Percentiles rank a stretch among this genome's conserved stretches.
Conservation (phyloP, 2,797 vertebrate genomes). For the Spatula clypeata region DNA sequence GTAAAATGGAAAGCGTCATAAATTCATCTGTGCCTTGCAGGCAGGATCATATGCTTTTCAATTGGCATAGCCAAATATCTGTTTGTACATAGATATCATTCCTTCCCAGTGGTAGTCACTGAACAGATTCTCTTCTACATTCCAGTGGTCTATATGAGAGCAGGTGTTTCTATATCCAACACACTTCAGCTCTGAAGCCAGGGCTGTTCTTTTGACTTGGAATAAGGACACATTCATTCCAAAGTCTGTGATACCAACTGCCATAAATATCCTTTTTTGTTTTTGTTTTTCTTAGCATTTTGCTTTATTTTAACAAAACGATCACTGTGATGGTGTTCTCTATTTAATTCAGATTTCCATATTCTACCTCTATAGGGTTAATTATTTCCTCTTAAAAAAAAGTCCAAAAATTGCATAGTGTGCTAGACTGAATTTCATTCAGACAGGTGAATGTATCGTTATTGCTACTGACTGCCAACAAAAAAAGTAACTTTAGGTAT, state of each 20-base stretch:
- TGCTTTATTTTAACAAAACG: neutral
- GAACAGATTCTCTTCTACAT: slow-evolving; percentile 67
- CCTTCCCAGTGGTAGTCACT: slow-evolving; percentile 63
- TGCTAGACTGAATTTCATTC: neutral
- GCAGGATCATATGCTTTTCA: slow-evolving; percentile 74
- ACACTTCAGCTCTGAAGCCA: slow-evolving; percentile 32
- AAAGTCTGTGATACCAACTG: slow-evolving; percentile 17
- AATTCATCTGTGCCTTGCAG: slow-evolving; percentile 48
- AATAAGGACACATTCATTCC: slow-evolving; percentile 37
- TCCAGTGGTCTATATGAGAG: slow-evolving; percentile 44
- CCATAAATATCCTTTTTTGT: slow-evolving; percentile 41
- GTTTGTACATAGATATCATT: slow-evolving; percentile 73
- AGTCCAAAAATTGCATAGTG: neutral
- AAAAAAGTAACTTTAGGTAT: neutral
- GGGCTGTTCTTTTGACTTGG: slow-evolving; percentile 49
- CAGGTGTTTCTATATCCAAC: slow-evolving; percentile 66
- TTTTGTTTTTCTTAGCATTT: neutral
- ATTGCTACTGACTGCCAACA: neutral
- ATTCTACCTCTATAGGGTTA: neutral
- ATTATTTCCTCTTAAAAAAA: neutral
- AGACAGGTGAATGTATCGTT: neutral
- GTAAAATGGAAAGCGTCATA: slow-evolving; percentile 51
- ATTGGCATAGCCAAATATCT: slow-evolving; percentile 62
- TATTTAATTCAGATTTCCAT: neutral
- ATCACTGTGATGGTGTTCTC: neutral